phyloP scores from a whole-genome alignment of 2,113 vertebrate genomes.

The Nothobranchius kuhntae region DNA sequence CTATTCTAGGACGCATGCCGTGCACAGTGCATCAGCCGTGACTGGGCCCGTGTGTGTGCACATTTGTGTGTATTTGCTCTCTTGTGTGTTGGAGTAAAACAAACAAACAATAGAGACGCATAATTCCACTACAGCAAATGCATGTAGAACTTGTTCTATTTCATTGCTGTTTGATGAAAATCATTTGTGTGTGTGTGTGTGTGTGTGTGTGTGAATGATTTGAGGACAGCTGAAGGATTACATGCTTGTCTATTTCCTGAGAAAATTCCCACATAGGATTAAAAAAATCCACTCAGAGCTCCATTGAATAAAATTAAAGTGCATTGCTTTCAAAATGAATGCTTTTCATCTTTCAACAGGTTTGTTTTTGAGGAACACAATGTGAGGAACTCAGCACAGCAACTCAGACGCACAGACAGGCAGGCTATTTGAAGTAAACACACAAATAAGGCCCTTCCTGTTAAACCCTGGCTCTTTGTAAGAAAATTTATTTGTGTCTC shows the following conservation, averaged over 20 bases:
- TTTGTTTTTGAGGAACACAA: constrained; percentile 54
- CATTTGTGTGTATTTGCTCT: constrained; percentile 5
- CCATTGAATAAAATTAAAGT: constrained; percentile 34
- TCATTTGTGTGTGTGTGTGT: constrained; percentile 11
- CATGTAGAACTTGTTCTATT: constrained; percentile 9
- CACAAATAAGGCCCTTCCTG: constrained; percentile 71
- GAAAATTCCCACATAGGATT: constrained; percentile 35
- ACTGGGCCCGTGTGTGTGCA: constrained; percentile 13
- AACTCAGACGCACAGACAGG: constrained; percentile 49
- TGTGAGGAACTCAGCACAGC: constrained; percentile 59
- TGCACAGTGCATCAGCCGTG: constrained; percentile 32
- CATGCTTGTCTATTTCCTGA: constrained; percentile 18
- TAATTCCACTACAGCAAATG: constrained; percentile 22
- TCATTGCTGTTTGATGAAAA: constrained; percentile 18
- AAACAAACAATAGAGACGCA: constrained; percentile 6
- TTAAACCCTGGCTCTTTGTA: constrained; percentile 24
- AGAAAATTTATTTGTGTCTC: constrained; percentile 40
- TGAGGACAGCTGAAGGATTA: constrained; percentile 32
- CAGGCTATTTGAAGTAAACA: constrained; percentile 59
- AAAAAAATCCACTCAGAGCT: constrained; percentile 29
- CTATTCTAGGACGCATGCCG: constrained; percentile 59
- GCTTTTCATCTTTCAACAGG: constrained; percentile 20
- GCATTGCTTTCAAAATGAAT: constrained; percentile 18
- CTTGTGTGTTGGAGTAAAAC: constrained; percentile 8
- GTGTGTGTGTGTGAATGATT: constrained; percentile 4